These are phyloP conservation scores for Nemotelus nigrinus DNA, from an alignment of 2,888 invertebrate species.

Conservation along the genomic window DNA sequence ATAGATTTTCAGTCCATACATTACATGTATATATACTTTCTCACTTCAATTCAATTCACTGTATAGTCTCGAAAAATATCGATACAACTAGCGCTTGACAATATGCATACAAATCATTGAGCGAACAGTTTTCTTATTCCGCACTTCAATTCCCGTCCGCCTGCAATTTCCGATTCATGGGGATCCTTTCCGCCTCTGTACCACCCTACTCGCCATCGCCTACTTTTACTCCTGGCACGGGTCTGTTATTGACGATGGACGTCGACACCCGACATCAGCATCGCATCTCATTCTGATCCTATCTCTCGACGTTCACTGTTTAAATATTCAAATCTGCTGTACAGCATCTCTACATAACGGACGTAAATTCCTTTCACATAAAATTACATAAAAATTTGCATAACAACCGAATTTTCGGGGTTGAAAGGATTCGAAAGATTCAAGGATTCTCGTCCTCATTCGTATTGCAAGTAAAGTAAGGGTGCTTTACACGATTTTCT, in stretches of 20 bases:
- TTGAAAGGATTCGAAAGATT: conserved; percentile 45
- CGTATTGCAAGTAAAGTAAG: not conserved
- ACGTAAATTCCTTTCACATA: conserved; percentile 50
- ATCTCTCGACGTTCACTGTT: conserved; percentile 32
- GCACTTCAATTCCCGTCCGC: not conserved
- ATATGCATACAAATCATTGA: conserved; percentile 9
- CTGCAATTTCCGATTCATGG: not conserved
- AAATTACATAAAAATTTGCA: conserved; percentile 51
- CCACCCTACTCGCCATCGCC: not conserved
- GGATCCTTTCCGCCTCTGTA: not conserved
- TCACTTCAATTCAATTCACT: not conserved
- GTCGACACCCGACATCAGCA: not conserved
- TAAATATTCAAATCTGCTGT: conserved; percentile 51
- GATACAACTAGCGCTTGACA: not conserved
- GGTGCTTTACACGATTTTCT: conserved; percentile 8
- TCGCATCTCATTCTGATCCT: not conserved
- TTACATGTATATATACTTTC: no score
- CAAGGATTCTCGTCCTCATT: conserved; percentile 28
- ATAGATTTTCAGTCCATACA: no score
- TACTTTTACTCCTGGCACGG: not conserved
- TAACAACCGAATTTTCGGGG: conserved; percentile 50
- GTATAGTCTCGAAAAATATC: not conserved
- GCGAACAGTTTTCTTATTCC: not conserved
- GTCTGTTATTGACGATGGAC: conserved; percentile 16
- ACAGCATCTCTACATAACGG: conserved; percentile 46